A percentile compares a stretch with the other conserved stretches of the same genome.
These are phyloP conservation scores for Dryoscopus gambensis DNA, from an alignment of 2,113 vertebrate species.

Conservation along the genomic window DNA sequence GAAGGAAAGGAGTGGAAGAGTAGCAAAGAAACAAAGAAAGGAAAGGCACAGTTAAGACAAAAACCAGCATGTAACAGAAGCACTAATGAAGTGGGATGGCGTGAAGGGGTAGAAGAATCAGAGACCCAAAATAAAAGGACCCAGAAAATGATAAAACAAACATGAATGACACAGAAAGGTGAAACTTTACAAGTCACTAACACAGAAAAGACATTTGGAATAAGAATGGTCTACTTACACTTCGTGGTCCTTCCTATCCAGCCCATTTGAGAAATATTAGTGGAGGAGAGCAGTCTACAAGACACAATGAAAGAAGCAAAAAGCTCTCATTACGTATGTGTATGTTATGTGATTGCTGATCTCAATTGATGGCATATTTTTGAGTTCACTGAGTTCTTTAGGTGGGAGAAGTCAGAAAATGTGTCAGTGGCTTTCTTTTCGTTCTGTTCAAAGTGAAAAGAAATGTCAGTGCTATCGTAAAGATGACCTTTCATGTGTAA, in stretches of 20 bases:
- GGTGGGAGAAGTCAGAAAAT: neutral
- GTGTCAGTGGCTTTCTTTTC: neutral
- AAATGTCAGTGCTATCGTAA: conserved; percentile 29
- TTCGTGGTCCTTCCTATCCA: neutral
- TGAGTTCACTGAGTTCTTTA: conserved; percentile 32
- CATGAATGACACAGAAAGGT: neutral
- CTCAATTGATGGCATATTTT: conserved; percentile 27
- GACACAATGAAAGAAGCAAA: neutral
- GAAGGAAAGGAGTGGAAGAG: neutral
- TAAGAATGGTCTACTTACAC: neutral
- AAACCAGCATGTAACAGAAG: neutral
- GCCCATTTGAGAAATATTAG: neutral
- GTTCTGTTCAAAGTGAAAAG: neutral
- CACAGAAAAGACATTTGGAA: neutral
- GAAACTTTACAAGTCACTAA: neutral
- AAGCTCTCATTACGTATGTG: neutral
- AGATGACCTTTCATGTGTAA: neutral
- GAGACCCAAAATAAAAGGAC: neutral
- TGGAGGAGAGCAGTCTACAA: neutral
- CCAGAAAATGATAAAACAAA: neutral
- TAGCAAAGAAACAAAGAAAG: neutral
- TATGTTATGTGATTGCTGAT: neutral
- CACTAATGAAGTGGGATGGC: neutral
- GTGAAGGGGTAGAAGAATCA: neutral
- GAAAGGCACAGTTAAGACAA: neutral